phyloP scores from a whole-genome alignment of 2,113 vertebrate genomes.

The Datnioides undecimradiatus region DNA sequence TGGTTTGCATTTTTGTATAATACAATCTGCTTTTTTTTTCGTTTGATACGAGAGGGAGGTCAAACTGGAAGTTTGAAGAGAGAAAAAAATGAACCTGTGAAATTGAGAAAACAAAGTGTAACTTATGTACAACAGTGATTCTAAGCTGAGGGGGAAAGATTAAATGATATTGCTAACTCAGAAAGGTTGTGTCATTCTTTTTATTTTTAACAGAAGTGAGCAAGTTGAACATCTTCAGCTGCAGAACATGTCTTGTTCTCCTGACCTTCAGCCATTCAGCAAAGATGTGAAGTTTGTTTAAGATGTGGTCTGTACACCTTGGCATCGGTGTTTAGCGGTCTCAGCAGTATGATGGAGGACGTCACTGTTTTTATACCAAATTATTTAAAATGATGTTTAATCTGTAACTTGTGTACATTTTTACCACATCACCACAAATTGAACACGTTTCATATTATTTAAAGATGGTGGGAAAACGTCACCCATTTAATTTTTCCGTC shows the following conservation, averaged over 20 bases:
- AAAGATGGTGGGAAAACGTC: background rate
- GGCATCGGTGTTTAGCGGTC: background rate
- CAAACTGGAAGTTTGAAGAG: constrained; percentile 86
- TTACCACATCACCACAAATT: background rate
- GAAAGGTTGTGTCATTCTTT: constrained; percentile 46
- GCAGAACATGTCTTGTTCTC: background rate
- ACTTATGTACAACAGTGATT: constrained; percentile 88
- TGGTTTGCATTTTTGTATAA: constrained; percentile 92
- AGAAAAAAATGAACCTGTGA: constrained; percentile 82
- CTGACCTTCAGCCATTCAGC: no score
- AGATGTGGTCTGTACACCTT: background rate
- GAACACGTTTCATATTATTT: background rate
- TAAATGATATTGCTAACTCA: constrained; percentile 87
- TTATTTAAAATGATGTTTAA: no score
- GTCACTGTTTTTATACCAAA: no score
- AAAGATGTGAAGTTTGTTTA: no score
- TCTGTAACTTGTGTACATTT: background rate
- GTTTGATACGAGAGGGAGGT: constrained; percentile 83
- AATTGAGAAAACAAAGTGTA: constrained; percentile 85
- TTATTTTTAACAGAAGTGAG: background rate
- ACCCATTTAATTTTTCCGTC: background rate
- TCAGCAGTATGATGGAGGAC: no score
- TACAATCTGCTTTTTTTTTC: constrained; percentile 88
- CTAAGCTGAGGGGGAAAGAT: constrained; percentile 85
- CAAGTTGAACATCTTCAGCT: background rate